Conservation (phyloP, 2,888 invertebrate species). For the Selenia dentaria region DNA sequence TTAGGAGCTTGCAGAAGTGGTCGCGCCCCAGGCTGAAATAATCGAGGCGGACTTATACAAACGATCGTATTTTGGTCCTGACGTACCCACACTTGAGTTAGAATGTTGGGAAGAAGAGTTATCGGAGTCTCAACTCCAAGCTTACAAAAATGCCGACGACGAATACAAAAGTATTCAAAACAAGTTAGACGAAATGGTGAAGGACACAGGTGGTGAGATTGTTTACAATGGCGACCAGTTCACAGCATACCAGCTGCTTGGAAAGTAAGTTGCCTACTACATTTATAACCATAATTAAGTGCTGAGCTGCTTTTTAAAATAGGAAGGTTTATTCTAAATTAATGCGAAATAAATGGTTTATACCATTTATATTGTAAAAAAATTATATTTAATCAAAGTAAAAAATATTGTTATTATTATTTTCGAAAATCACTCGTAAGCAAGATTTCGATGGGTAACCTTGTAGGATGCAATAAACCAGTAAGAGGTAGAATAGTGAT, state of each 20-base stretch:
- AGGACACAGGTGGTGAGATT: conserved; percentile 85
- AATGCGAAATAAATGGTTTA: too few species aligned
- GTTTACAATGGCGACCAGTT: conserved; percentile 87
- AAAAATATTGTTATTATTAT: too few species aligned
- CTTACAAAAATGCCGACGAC: conserved; percentile 86
- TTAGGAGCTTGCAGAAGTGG: conserved; percentile 44
- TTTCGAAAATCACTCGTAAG: too few species aligned
- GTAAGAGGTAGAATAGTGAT: too few species aligned
- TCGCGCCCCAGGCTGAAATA: conserved; percentile 72
- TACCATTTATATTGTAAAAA: too few species aligned
- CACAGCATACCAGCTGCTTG: conserved; percentile 86
- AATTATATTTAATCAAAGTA: too few species aligned
- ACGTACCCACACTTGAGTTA: conserved; percentile 84
- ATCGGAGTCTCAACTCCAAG: conserved; percentile 86
- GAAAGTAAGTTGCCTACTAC: conserved; percentile 74
- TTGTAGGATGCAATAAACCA: too few species aligned
- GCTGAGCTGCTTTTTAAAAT: too few species aligned
- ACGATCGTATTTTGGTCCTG: conserved; percentile 78
- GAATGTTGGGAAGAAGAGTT: conserved; percentile 90
- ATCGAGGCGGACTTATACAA: conserved; percentile 78
- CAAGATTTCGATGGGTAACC: too few species aligned
- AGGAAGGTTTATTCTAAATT: too few species aligned
- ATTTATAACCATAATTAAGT: too few species aligned
- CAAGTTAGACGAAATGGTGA: conserved; percentile 84
- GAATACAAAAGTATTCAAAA: conserved; percentile 87